These are phyloP conservation scores for Ophiodon elongatus DNA, from an alignment of 2,113 vertebrate genomes.

Conservation along the genomic window DNA sequence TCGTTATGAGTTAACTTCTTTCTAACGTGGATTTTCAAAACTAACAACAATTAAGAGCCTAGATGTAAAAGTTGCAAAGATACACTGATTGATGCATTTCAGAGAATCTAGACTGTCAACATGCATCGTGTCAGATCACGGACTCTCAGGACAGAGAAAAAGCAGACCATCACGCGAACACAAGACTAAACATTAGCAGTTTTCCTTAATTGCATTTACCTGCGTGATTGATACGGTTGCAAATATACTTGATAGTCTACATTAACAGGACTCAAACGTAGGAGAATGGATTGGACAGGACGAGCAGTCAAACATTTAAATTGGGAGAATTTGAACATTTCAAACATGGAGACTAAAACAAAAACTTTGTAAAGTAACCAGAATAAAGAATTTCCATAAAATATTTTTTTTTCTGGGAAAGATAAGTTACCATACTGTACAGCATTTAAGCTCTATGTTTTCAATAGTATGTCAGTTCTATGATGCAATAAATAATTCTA, in stretches of 20 bases:
- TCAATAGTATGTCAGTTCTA: constrained; percentile 19
- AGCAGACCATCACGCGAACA: constrained; percentile 31
- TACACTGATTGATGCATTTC: constrained; percentile 27
- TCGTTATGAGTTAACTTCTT: not conserved
- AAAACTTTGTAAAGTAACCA: constrained; percentile 17
- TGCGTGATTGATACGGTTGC: constrained; percentile 23
- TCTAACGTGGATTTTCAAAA: constrained; percentile 24
- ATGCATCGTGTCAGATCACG: constrained; percentile 33
- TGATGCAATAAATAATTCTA: constrained; percentile 35
- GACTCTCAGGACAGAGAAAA: constrained; percentile 14
- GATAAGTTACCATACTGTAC: constrained; percentile 50
- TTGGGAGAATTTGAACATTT: constrained; percentile 2
- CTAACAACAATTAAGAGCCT: constrained; percentile 9
- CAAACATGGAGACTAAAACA: constrained; percentile 24
- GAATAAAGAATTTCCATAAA: constrained; percentile 36
- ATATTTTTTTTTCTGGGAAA: constrained; percentile 33
- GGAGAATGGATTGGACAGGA: constrained; percentile 6
- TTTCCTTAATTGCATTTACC: constrained; percentile 25
- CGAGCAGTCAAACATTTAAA: not conserved
- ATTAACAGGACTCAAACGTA: constrained; percentile 1
- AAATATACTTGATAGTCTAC: constrained; percentile 20
- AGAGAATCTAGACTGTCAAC: constrained; percentile 25
- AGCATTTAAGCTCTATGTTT: constrained; percentile 30
- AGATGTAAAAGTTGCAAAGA: constrained; percentile 9
- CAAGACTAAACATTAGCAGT: constrained; percentile 22